Percentiles rank a stretch among this genome's conserved stretches.
These are phyloP conservation scores for Ochropleura plecta DNA, from an alignment of 2,888 invertebrate genomes.

Conservation along the genomic window DNA sequence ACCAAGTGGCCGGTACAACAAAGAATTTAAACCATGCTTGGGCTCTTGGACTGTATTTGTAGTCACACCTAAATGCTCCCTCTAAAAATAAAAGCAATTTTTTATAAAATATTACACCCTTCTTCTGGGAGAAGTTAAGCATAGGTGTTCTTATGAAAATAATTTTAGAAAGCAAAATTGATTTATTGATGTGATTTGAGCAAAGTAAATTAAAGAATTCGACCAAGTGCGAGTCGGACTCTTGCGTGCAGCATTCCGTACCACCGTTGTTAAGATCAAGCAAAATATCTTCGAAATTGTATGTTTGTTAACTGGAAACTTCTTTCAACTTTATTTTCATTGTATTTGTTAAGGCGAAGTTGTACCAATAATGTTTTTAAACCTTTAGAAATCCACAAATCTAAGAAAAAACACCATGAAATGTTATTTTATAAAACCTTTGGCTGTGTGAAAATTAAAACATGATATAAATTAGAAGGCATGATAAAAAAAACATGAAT, in stretches of 20 bases:
- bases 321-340: too few relatives aligned
- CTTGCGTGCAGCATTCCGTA: background rate
- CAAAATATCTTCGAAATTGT: background rate
- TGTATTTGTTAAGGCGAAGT: too few relatives aligned
- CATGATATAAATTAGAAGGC: too few relatives aligned
- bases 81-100: conserved; percentile 25
- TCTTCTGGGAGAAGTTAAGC: background rate
- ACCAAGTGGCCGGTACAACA: conserved; percentile 40
- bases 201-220: background rate
- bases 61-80: conserved; percentile 43
- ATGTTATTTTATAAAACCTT: too few relatives aligned
- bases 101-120: background rate
- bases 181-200: background rate
- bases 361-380: too few relatives aligned
- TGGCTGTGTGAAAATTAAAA: too few relatives aligned
- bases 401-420: too few relatives aligned
- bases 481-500: too few relatives aligned
- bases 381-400: too few relatives aligned
- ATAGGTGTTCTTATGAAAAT: background rate
- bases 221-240: background rate
- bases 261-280: background rate
- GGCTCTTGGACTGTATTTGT: conserved; percentile 24
- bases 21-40: conserved; percentile 40
- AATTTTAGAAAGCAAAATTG: background rate
- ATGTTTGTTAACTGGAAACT: background rate